These are phyloP conservation scores for Echeneis naucrates DNA, from an alignment of 2,797 vertebrate species.

Conservation along the genomic window DNA sequence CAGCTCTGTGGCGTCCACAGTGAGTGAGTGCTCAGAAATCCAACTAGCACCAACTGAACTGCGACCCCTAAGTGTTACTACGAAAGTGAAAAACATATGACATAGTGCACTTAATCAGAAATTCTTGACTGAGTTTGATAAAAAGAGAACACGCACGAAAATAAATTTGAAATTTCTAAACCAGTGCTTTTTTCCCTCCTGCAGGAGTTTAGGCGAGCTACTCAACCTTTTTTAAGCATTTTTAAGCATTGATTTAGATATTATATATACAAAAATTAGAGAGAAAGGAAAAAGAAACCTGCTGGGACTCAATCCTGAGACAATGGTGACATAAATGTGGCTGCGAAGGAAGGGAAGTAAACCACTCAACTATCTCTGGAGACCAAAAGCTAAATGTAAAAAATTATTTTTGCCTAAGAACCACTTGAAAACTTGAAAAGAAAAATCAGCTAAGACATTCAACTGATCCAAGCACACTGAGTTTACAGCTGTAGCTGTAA, in stretches of 20 bases:
- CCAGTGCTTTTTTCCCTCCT: neutral
- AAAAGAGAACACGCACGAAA: neutral
- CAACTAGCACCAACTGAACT: no score
- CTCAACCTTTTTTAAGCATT: slow-evolving; percentile 16
- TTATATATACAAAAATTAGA: neutral
- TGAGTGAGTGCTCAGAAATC: no score
- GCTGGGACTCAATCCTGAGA: slow-evolving; percentile 42
- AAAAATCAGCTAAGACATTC: neutral
- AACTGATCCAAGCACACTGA: slow-evolving; percentile 10
- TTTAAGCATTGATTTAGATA: slow-evolving; percentile 46
- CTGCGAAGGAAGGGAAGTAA: slow-evolving; percentile 30
- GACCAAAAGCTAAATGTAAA: slow-evolving; percentile 36
- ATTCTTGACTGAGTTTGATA: neutral
- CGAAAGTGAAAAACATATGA: neutral
- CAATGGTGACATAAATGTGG: slow-evolving; percentile 27
- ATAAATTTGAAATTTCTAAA: neutral
- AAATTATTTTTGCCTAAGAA: slow-evolving; percentile 23
- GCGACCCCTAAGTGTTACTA: no score
- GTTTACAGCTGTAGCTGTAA: slow-evolving; percentile 9
- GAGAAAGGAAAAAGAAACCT: slow-evolving; percentile 31
- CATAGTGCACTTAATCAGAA: neutral
- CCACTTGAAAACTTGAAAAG: neutral
- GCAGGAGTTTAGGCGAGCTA: neutral
- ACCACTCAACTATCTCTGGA: slow-evolving; percentile 39
- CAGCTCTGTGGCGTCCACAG: no score